A percentile compares a stretch with the other conserved stretches of the same genome.
Conservation (phyloP, 2,797 vertebrate genomes). For the Psittacula echo region DNA sequence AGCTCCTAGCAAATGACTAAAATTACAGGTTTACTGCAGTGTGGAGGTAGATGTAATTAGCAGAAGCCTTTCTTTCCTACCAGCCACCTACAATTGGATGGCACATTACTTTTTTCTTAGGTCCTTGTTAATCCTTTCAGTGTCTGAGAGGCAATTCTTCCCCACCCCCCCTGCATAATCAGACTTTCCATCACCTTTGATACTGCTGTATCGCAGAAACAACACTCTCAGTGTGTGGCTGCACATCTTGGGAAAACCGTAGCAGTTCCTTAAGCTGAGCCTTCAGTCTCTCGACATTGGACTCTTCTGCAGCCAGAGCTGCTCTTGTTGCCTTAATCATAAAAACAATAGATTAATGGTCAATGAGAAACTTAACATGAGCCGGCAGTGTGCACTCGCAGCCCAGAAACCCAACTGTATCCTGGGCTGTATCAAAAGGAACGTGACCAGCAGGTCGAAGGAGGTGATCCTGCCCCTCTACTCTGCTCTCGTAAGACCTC, state of each 20-base stretch:
- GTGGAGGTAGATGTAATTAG: background rate
- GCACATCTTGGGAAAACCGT: conserved; percentile 82
- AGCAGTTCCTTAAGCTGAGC: conserved; percentile 88
- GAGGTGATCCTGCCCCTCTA: too few relatives aligned
- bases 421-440: too few relatives aligned
- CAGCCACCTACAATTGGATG: background rate
- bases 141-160: background rate
- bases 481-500: too few relatives aligned
- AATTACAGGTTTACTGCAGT: conserved; percentile 9
- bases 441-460: too few relatives aligned
- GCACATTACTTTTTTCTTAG: background rate
- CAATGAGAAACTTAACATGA: too few relatives aligned
- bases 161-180: background rate
- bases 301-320: conserved; percentile 82
- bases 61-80: background rate
- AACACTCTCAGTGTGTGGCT: conserved; percentile 82
- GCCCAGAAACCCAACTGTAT: too few relatives aligned
- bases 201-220: conserved; percentile 87
- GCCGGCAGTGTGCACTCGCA: too few relatives aligned
- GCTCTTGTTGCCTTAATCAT: conserved; percentile 80
- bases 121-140: background rate
- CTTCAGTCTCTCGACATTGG: conserved; percentile 84
- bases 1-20: background rate
- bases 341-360: conserved; percentile 4
- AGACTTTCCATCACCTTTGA: conserved; percentile 81